Conservation (phyloP, 2,797 vertebrate species). For the Menidia menidia region DNA sequence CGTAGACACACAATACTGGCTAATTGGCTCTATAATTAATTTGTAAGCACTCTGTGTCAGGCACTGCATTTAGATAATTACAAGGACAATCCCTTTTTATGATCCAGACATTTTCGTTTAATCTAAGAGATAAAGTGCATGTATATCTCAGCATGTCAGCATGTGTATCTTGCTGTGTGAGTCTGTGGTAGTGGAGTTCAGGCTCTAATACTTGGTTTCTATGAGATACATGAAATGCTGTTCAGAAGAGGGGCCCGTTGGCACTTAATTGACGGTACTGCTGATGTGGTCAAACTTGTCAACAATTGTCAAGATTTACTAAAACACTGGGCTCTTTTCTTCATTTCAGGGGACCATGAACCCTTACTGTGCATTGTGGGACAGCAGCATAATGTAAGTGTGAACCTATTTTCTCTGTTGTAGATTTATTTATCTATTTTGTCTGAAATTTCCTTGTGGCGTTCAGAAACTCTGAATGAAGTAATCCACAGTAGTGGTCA, state of each 20-base stretch:
- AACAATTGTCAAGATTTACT: constrained; percentile 31
- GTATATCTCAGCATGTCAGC: constrained; percentile 44
- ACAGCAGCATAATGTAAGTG: constrained; percentile 95
- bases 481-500: neutral
- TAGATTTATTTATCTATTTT: neutral
- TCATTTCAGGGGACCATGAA: constrained; percentile 92
- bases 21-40: constrained; percentile 82
- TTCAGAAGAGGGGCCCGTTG: constrained; percentile 43
- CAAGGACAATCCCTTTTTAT: constrained; percentile 70
- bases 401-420: constrained; percentile 33
- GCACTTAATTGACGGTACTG: constrained; percentile 31
- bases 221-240: constrained; percentile 17
- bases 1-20: constrained; percentile 67
- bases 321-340: constrained; percentile 67
- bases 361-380: constrained; percentile 97
- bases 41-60: constrained; percentile 61
- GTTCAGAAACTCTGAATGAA: neutral
- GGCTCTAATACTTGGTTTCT: constrained; percentile 12
- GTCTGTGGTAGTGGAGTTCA: constrained; percentile 6
- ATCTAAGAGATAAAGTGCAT: constrained; percentile 60
- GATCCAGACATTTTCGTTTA: constrained; percentile 57
- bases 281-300: constrained; percentile 33
- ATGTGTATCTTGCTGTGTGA: constrained; percentile 6
- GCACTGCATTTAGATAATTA: constrained; percentile 72
- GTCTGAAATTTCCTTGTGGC: neutral